Base-by-base conservation (phyloP, 64 coral and sea anemone genomes). In the Anthopleura sola region DNA sequence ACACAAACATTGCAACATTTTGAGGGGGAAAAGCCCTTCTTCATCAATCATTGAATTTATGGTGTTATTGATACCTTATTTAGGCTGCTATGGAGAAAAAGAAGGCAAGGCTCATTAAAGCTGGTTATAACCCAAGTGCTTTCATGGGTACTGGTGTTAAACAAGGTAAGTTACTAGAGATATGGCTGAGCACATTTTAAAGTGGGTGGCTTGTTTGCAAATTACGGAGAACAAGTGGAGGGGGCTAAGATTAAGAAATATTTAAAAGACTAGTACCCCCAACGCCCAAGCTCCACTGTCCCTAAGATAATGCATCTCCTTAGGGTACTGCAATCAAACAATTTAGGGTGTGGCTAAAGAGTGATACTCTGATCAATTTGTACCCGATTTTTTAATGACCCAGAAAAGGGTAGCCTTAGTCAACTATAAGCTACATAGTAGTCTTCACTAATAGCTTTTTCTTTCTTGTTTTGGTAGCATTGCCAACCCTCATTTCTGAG, bases 11-110 rank as follows among this genome's bases (percentile, higher is more conserved):
- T 5, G 1, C 16, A 17, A 53, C 11, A 53, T 53, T 53, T 53
- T 53, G 2, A 53, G 50, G 0, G 40, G 40, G 40, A 44, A 53
- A 53, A 17, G 50, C 50, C 13, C 7, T 44, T 0, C 9, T 44
- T 44, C 1, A 44, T 44, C 40, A 44, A 44, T 8, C 40, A 23
- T 1, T 8, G 20, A 4, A 62, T n/a, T 24, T n/a, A n/a, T n/a
- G n/a, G 58, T 23, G 21, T n/a, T 62, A 62, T 62, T 26, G 7
- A 62, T 62, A 26, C 2, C 28, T 71, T 13, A 17, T 75, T 16
- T 39, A 96, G 94, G 91, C 87, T 88, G 85, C 87, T 56, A 92
- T 96, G 82, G 94, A 96, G 32, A 96, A 92, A 76, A 88, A 89
- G 37, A 92, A 92, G 36, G 91, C 78, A 87, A 92, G 90, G 84